Conservation (phyloP, 2,113 vertebrate genomes). For the Plestiodon gilberti region DNA sequence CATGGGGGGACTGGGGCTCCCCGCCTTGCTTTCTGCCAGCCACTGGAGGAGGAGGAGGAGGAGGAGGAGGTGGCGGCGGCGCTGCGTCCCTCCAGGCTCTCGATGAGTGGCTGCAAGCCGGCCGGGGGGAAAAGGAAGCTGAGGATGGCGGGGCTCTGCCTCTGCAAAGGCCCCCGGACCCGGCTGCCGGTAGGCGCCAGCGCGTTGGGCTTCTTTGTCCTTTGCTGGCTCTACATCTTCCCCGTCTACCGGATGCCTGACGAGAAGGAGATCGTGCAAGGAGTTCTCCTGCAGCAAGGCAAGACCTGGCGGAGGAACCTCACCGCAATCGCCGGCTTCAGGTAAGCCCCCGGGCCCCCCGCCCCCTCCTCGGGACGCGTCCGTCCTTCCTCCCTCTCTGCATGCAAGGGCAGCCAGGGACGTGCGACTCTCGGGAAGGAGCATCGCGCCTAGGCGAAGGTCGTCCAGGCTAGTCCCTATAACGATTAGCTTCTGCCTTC, state of each 20-base stretch:
- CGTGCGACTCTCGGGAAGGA: background rate
- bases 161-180: conserved; percentile 84
- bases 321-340: conserved; percentile 84
- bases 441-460: too few relatives aligned
- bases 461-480: background rate
- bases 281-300: conserved; percentile 86
- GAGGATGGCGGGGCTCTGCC: conserved; percentile 70
- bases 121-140: conserved; percentile 3
- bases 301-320: conserved; percentile 86
- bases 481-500: background rate
- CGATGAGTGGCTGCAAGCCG: conserved; percentile 27
- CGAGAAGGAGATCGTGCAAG: conserved; percentile 90
- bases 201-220: conserved; percentile 86
- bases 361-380: background rate
- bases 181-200: conserved; percentile 87
- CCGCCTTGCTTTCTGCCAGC: background rate
- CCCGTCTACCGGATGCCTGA: conserved; percentile 87
- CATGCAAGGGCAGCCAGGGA: conserved; percentile 34
- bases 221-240: conserved; percentile 94
- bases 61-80: background rate
- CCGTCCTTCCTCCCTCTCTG: background rate
- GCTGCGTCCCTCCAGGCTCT: background rate
- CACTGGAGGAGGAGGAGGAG: background rate
- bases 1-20: background rate
- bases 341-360: conserved; percentile 72